These are phyloP conservation scores for Drosophila elegans DNA, from an alignment of 1,140 invertebrate species.

Conservation along the genomic window DNA sequence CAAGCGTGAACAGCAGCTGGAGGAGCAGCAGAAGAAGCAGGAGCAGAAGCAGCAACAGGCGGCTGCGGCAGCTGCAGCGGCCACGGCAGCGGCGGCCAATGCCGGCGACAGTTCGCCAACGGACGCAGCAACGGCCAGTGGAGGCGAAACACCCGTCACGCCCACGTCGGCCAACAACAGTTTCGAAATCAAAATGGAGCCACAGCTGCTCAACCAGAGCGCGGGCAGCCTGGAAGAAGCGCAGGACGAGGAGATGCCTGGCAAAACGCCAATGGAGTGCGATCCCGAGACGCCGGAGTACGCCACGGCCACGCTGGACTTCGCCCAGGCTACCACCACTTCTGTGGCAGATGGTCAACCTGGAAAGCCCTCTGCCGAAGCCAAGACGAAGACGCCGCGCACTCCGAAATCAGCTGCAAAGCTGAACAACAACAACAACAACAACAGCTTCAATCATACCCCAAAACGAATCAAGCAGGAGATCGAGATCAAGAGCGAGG, in stretches of 20 bases:
- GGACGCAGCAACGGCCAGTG: slow-evolving; percentile 32
- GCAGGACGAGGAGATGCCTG: slow-evolving; percentile 67
- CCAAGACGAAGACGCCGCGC: slow-evolving; percentile 45
- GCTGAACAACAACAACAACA: slow-evolving; percentile 71
- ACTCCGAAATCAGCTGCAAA: slow-evolving; percentile 51
- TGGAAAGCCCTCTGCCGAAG: slow-evolving; percentile 14
- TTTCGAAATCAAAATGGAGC: slow-evolving; percentile 78
- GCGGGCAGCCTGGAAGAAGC: slow-evolving; percentile 61
- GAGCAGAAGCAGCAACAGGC: slow-evolving; percentile 87
- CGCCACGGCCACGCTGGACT: slow-evolving; percentile 71
- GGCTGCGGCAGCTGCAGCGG: slow-evolving; percentile 79
- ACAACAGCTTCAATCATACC: slow-evolving; percentile 71
- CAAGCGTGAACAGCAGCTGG: slow-evolving; percentile 89
- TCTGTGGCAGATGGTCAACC: slow-evolving; percentile 20
- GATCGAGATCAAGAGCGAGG: slow-evolving; percentile 82
- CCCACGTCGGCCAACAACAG: slow-evolving; percentile 69
- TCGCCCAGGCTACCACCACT: slow-evolving; percentile 53
- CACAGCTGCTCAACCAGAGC: slow-evolving; percentile 67
- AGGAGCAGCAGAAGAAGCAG: slow-evolving; percentile 91
- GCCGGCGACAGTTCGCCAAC: slow-evolving; percentile 68
- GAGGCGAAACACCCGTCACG: slow-evolving; percentile 61
- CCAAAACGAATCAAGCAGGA: slow-evolving; percentile 82
- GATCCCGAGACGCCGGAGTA: slow-evolving; percentile 84
- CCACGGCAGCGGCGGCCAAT: slow-evolving; percentile 43
- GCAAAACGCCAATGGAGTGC: slow-evolving; percentile 77